Evolutionary conservation across 2,113 vertebrate species (phyloP).

Genomic region (Sceloporus undulatus): DNA sequence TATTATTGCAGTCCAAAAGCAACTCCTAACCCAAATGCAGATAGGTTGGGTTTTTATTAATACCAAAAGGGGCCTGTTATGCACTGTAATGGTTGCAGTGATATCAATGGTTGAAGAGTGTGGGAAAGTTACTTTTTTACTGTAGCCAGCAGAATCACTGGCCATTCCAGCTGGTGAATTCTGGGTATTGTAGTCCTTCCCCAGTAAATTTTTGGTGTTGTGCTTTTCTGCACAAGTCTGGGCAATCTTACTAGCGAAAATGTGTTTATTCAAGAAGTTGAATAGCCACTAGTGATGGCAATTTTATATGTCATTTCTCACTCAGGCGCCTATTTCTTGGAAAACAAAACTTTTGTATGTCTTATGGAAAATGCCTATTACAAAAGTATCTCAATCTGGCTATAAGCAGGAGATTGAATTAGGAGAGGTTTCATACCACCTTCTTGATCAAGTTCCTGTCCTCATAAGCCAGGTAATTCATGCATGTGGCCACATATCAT

Average conservation of each 20-base stretch:
- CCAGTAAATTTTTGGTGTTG: no score
- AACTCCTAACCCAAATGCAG: no score
- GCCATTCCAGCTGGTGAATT: no score
- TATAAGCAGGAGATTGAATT: slow-evolving; percentile 72
- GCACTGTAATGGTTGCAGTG: background rate
- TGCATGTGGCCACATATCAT: slow-evolving; percentile 2
- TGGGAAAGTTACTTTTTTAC: no score
- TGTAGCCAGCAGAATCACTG: no score
- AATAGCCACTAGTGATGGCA: background rate
- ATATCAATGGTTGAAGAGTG: no score
- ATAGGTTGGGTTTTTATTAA: background rate
- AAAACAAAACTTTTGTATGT: slow-evolving; percentile 79
- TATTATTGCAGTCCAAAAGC: background rate
- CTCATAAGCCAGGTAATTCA: slow-evolving; percentile 79
- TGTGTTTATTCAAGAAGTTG: background rate
- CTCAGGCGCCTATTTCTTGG: slow-evolving; percentile 73
- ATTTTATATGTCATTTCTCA: slow-evolving; percentile 19
- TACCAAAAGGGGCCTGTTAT: no score
- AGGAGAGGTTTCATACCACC: slow-evolving; percentile 73
- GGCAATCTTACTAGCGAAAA: background rate
- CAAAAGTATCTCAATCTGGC: slow-evolving; percentile 56
- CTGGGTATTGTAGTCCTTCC: no score
- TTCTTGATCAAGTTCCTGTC: slow-evolving; percentile 81
- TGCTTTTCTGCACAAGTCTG: slow-evolving; percentile 17
- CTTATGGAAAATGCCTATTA: slow-evolving; percentile 73